phyloP scores from a whole-genome alignment of 2,888 invertebrate species.

The Caenorhabditis angaria region DNA sequence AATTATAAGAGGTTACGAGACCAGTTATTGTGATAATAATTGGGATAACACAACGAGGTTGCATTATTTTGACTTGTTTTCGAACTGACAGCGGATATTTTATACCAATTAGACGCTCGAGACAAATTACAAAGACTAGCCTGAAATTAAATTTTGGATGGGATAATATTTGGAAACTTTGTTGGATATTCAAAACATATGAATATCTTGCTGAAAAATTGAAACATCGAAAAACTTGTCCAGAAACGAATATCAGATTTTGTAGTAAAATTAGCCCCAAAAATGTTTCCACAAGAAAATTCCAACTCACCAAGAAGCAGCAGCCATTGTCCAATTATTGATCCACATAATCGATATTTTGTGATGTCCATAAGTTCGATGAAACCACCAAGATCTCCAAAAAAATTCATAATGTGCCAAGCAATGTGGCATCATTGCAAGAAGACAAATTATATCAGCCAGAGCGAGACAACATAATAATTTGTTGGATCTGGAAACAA shows the following conservation, averaged over 20 bases:
- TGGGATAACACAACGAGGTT: conserved; percentile 49
- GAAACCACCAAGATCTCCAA: conserved; percentile 60
- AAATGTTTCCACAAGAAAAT: conserved; percentile 47
- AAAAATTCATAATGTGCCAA: conserved; percentile 67
- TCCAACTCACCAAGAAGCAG: conserved; percentile 70
- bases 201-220: neutral
- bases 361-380: conserved; percentile 60
- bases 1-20: conserved; percentile 64
- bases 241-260: neutral
- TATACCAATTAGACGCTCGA: conserved; percentile 67
- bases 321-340: conserved; percentile 68
- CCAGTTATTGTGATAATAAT: conserved; percentile 59
- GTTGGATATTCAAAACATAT: neutral
- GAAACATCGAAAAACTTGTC: neutral
- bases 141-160: conserved; percentile 48
- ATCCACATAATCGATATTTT: conserved; percentile 66
- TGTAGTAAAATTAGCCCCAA: neutral
- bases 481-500: conserved; percentile 60
- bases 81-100: conserved; percentile 64
- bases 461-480: conserved; percentile 67
- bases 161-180: neutral
- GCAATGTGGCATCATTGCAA: conserved; percentile 66
- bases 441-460: conserved; percentile 68
- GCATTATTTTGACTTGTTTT: conserved; percentile 28
- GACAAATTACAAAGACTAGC: conserved; percentile 65